Percentiles rank a stretch among this genome's conserved stretches.
Conservation (phyloP, 2,888 invertebrate genomes). For the Bhutanitis thaidina region DNA sequence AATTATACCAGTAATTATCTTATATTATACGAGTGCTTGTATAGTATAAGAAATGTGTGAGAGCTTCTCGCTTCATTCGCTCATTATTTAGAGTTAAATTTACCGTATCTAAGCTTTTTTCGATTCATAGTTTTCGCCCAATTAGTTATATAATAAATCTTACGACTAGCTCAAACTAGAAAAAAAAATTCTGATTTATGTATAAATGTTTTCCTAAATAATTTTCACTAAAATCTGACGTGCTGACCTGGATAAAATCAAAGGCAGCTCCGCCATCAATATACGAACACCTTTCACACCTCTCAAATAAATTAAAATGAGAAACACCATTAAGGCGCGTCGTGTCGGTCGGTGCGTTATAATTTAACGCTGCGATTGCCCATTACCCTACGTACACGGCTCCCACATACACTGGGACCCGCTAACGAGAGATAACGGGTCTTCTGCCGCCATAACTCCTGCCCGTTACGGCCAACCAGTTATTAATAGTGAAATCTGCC, state of each 20-base stretch:
- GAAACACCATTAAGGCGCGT: constrained; percentile 13
- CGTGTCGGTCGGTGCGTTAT: constrained; percentile 14
- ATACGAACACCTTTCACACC: constrained; percentile 8
- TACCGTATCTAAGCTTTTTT: too few relatives aligned
- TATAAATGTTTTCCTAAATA: too few relatives aligned
- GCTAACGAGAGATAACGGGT: constrained; percentile 14
- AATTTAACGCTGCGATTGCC: constrained; percentile 20
- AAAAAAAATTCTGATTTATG: too few relatives aligned
- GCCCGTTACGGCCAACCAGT: constrained; percentile 5
- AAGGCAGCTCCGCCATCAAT: neutral
- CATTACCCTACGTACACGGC: constrained; percentile 12
- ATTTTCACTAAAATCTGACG: too few relatives aligned
- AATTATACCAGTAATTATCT: too few relatives aligned
- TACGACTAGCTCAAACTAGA: too few relatives aligned
- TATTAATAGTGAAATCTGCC: constrained; percentile 14
- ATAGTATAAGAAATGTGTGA: too few relatives aligned
- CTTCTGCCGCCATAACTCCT: neutral
- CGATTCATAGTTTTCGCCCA: too few relatives aligned
- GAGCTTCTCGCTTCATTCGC: too few relatives aligned
- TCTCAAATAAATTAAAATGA: constrained; percentile 19
- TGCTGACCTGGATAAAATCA: neutral
- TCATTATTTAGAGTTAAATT: too few relatives aligned
- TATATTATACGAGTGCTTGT: too few relatives aligned
- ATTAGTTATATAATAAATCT: too few relatives aligned
- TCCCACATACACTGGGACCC: constrained; percentile 8